These are phyloP conservation scores for Platichthys stellatus DNA, from an alignment of 2,113 vertebrate species.

Conservation along the genomic window DNA sequence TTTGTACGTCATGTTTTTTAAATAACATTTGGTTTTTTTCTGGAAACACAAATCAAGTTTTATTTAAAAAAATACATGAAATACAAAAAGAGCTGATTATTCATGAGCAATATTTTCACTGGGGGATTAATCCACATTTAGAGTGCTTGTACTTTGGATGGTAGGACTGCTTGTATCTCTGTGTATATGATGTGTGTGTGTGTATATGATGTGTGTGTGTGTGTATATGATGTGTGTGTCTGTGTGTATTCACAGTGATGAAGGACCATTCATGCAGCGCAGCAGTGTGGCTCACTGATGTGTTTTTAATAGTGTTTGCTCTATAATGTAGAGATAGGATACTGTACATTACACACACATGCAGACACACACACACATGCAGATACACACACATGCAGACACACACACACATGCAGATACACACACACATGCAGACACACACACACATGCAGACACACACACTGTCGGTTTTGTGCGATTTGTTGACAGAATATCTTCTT, in stretches of 20 bases:
- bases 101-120: background rate
- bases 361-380: background rate
- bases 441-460: too few relatives aligned
- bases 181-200: background rate
- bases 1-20: too few relatives aligned
- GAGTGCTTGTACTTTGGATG: background rate
- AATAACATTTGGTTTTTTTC: too few relatives aligned
- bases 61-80: too few relatives aligned
- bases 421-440: too few relatives aligned
- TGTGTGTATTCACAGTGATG: background rate
- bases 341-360: background rate
- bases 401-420: background rate
- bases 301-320: conserved; percentile 14
- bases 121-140: background rate
- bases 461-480: background rate
- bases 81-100: too few relatives aligned
- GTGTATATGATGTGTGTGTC: too few relatives aligned
- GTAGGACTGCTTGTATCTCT: background rate
- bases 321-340: background rate
- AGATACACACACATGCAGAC: background rate
- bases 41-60: too few relatives aligned
- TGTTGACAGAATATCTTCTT: too few relatives aligned
- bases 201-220: too few relatives aligned
- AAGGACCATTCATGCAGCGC: background rate
- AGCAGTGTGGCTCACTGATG: conserved; percentile 4